Percentiles rank a stretch among this genome's conserved stretches.
phyloP scores from a whole-genome alignment of 2,797 vertebrate genomes.

The Enteromius unitaeniatus region DNA sequence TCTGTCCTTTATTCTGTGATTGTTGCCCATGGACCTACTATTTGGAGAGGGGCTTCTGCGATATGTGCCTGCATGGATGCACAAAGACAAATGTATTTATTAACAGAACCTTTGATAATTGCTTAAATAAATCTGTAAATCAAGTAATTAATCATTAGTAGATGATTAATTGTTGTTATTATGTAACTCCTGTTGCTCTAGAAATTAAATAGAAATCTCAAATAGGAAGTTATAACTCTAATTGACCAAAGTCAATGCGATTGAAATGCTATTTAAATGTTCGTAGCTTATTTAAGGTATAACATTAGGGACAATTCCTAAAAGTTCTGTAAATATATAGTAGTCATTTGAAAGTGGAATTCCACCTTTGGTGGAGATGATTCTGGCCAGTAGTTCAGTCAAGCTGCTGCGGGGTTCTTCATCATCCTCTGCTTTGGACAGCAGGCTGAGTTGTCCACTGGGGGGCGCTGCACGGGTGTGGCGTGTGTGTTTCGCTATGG shows the following conservation, averaged over 20 bases:
- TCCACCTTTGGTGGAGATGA: slow-evolving; percentile 76
- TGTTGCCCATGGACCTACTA: slow-evolving; percentile 82
- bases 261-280: background rate
- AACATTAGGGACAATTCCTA: background rate
- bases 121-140: background rate
- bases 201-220: background rate
- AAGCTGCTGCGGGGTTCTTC: slow-evolving; percentile 65
- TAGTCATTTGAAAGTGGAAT: background rate
- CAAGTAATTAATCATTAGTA: background rate
- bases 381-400: slow-evolving; percentile 73
- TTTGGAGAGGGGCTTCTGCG: slow-evolving; percentile 80
- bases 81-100: slow-evolving; percentile 10
- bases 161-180: background rate
- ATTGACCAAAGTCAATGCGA: background rate
- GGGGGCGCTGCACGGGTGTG: slow-evolving; percentile 58
- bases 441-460: slow-evolving; percentile 50
- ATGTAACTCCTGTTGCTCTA: background rate
- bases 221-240: background rate
- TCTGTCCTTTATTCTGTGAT: slow-evolving; percentile 93
- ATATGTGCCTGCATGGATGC: slow-evolving; percentile 67
- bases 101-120: background rate
- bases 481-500: slow-evolving; percentile 48
- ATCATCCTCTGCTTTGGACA: slow-evolving; percentile 53
- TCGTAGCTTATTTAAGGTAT: background rate
- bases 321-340: background rate